Percentiles rank a stretch among this genome's conserved stretches.
Conservation (phyloP, 2,888 invertebrate genomes). For the Gari tellinella region DNA sequence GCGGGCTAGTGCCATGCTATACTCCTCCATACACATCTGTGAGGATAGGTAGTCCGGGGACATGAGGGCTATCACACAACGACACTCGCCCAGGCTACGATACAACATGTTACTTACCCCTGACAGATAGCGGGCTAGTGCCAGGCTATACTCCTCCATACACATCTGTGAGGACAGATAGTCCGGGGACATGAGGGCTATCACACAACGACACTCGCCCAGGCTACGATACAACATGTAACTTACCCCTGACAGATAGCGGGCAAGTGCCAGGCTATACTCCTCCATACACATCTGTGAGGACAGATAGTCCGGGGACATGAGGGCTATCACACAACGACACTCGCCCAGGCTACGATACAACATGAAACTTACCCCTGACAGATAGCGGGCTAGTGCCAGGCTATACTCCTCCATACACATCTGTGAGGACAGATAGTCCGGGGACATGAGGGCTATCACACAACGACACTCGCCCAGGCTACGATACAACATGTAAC, state of each 20-base stretch:
- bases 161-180: conserved; percentile 79
- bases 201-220: conserved; percentile 71
- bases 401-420: conserved; percentile 82
- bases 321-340: conserved; percentile 74
- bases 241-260: conserved; percentile 72
- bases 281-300: conserved; percentile 81
- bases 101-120: conserved; percentile 78
- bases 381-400: conserved; percentile 72
- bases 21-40: conserved; percentile 80
- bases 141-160: conserved; percentile 81
- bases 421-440: conserved; percentile 76
- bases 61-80: conserved; percentile 76
- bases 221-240: conserved; percentile 78
- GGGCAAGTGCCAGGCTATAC: conserved; percentile 77
- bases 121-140: conserved; percentile 72
- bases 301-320: conserved; percentile 74
- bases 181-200: conserved; percentile 73
- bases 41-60: conserved; percentile 76
- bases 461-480: conserved; percentile 74
- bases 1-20: conserved; percentile 76
- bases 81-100: conserved; percentile 71
- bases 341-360: conserved; percentile 76
- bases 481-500: conserved; percentile 77
- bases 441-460: conserved; percentile 73
- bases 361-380: conserved; percentile 75